Evolutionary conservation across 2,888 invertebrate genomes (phyloP), one percentile per base, ranked within the genome.

Genomic region (Calameuta pallipes): DNA sequence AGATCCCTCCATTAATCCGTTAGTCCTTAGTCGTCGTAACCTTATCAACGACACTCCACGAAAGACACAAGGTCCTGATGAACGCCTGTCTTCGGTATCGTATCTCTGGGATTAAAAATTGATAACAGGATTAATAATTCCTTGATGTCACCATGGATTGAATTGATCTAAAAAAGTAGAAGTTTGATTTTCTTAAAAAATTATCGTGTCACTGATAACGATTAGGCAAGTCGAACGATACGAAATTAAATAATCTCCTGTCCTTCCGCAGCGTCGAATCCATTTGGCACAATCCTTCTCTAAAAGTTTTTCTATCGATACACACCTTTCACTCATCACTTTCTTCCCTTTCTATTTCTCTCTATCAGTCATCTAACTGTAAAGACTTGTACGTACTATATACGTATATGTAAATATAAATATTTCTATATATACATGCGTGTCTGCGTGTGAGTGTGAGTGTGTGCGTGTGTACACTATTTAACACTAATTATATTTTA

Each of bases 1-100:
- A 80, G 41, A 75, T 84, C 86, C 85, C 78, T 82, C 79, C 82
- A 81, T 82, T 82, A 56, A 23, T 9, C 56, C 56, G 23, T 56
- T 56, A 56, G 23, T 56, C 56, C 56, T 56, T 56, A 56, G 41
- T 41, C 23, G 41, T 41, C 41, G 23, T 41, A 41, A 6, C 41
- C 6, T 15, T 23, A 41, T 15, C 1, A 41, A 23, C 15, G 41
- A 23, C 41, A 41, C 41, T 41, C 15, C 41, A 41, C 4, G 23
- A 56, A 15, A 56, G 56, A 56, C 56, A 23, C 56, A 23, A 56
- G 23, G 23, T 56, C 56, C 56, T 56, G 56, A 9, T 23, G 23
- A 56, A 23, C 2, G 9, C 56, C 2, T 56, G 56, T 23, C 6
- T 23, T 23, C 23, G 2, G 23, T 2, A 23, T 56, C 56, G 23